Evolutionary conservation across 2,113 vertebrate species (phyloP), one percentile per base, ranked within the genome.

Genomic region (Pelmatolapia mariae): DNA sequence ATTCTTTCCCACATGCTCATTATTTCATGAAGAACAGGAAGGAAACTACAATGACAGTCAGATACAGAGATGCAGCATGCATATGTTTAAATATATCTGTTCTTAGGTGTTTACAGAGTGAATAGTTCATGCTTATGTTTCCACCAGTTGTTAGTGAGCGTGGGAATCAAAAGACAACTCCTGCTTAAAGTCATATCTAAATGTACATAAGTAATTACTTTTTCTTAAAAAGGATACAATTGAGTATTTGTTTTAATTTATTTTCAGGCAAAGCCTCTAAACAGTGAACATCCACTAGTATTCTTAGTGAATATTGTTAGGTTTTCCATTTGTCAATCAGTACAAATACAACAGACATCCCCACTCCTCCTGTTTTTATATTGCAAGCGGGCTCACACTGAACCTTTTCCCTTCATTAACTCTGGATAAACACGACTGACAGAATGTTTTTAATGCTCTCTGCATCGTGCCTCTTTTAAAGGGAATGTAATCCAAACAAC

Each of bases 401-500:
- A 84, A 71, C 76, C 71, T 78, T 87, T 91, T 91, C 80, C 59
- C 73, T 82, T 86, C 26, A 33, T 88, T 10, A 53, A 33, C 33
- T 16, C 43, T 57, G 61, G 52, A 73, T 38, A 36, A 88, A 80
- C 66, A 82, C 19, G 5, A 71, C 33, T 19, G 33, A 57, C 81
- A 76, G 59, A 87, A 81, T 63, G 76, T 80, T 78, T 87, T 89
- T 57, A 57, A 61, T 50, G 50, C 47, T 31, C 82, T 53, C 80
- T 80, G 83, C 47, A 18, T 83, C 11, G 16, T 15, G 59, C 76
- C 38, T 83, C 36, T 79, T 84, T 68, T 80, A 54, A 82, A 78
- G 59, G 63, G 84, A 86, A 90, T 76, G 84, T 61, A 85, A 90
- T 86, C 89, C 18, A 82, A 89, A 92, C 89, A 59, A 90, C 78